Conservation (phyloP, 2,888 invertebrate species). For the Chrysolina oricalcia region DNA sequence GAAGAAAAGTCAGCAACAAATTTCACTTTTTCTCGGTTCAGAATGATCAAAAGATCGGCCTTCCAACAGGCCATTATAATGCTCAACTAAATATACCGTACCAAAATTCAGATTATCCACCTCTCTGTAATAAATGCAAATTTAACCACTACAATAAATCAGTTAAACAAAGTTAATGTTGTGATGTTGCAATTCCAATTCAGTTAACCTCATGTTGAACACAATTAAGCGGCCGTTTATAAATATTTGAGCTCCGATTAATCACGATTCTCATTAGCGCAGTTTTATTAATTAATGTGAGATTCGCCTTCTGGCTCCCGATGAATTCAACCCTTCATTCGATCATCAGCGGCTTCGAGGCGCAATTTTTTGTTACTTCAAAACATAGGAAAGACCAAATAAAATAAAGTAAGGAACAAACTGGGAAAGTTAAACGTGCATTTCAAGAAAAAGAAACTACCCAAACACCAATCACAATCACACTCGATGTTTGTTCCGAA, state of each 20-base stretch:
- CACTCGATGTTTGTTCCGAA: no score
- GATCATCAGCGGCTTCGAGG: neutral
- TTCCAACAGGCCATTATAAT: no score
- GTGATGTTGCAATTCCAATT: constrained; percentile 8
- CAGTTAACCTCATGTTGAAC: constrained; percentile 18
- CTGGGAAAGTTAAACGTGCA: no score
- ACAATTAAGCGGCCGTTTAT: constrained; percentile 15
- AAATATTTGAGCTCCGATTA: constrained; percentile 17
- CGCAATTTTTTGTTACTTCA: neutral
- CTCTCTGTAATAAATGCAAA: neutral
- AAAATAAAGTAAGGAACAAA: no score
- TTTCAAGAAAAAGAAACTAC: no score
- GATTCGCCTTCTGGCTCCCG: constrained; percentile 8
- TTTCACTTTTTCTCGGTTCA: no score
- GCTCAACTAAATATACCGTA: neutral
- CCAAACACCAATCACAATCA: no score
- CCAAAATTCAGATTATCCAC: neutral
- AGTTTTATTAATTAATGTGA: constrained; percentile 15
- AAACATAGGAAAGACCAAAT: no score
- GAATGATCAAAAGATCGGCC: no score
- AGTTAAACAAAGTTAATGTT: constrained; percentile 5
- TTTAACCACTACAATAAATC: constrained; percentile 6
- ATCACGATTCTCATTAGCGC: constrained; percentile 24
- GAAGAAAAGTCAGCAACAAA: no score
- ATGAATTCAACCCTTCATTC: neutral